Percentiles rank a stretch among this genome's conserved stretches.
Conservation (phyloP, 2,888 invertebrate genomes). For the Dryobota labecula region DNA sequence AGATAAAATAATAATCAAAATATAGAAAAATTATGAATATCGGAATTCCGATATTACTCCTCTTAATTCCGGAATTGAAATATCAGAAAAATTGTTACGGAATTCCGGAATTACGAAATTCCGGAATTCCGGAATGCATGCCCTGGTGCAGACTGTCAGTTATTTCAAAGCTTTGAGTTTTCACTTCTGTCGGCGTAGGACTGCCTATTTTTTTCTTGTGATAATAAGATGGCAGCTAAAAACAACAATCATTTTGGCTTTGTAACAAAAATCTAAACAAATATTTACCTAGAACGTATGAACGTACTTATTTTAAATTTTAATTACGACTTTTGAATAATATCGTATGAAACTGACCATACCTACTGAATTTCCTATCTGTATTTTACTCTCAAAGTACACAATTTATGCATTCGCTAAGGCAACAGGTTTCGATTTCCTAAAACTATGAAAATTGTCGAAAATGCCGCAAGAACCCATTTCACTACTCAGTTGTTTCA, state of each 20-base stretch:
- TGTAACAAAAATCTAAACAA: constrained; percentile 5
- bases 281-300: constrained; percentile 19
- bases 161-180: too few species aligned
- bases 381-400: not conserved
- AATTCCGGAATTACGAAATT: too few species aligned
- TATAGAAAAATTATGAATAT: too few species aligned
- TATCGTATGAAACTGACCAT: not conserved
- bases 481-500: not conserved
- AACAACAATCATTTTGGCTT: not conserved
- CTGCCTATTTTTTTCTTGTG: too few species aligned
- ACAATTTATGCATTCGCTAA: constrained; percentile 5
- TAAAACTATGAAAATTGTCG: not conserved
- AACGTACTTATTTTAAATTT: not conserved
- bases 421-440: not conserved
- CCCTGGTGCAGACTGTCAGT: too few species aligned
- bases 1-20: too few species aligned
- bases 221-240: too few species aligned
- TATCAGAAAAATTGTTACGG: too few species aligned
- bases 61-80: too few species aligned
- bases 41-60: too few species aligned
- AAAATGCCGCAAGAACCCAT: constrained; percentile 12
- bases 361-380: not conserved
- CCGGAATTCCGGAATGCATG: too few species aligned
- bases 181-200: too few species aligned
- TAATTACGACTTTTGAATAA: not conserved